A percentile compares a stretch with the other conserved stretches of the same genome.
These are phyloP conservation scores for Spisula subtruncata DNA, from an alignment of 2,888 invertebrate genomes.

Conservation along the genomic window DNA sequence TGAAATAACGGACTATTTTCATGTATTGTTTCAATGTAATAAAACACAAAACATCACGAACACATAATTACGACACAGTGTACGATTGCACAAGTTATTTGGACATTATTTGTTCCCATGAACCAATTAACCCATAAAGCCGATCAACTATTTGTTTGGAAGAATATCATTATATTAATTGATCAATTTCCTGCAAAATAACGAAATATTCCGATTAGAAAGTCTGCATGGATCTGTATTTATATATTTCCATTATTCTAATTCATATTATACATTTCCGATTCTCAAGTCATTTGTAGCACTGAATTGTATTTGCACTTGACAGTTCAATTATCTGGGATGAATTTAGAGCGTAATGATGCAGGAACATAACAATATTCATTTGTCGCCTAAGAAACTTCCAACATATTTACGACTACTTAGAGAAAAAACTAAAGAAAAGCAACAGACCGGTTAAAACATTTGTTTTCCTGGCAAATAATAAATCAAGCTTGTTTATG, in stretches of 20 bases:
- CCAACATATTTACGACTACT: conserved; percentile 13
- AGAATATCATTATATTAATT: not conserved
- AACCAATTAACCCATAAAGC: not conserved
- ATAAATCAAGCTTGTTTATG: not conserved
- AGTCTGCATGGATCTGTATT: not conserved
- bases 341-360: conserved; percentile 5
- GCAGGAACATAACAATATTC: conserved; percentile 12
- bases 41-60: too few relatives aligned
- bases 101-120: not conserved
- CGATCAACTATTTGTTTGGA: not conserved
- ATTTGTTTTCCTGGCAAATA: not conserved
- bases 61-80: too few relatives aligned
- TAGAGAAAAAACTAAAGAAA: not conserved
- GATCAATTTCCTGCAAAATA: not conserved
- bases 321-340: conserved; percentile 32
- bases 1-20: too few relatives aligned
- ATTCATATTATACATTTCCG: not conserved
- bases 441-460: not conserved
- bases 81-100: too few relatives aligned
- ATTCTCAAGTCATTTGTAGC: not conserved
- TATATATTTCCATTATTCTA: not conserved
- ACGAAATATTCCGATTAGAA: not conserved
- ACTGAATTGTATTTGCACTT: conserved; percentile 22
- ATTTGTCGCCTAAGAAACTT: conserved; percentile 11
- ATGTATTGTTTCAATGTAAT: too few relatives aligned